Base-by-base conservation (phyloP, 2,888 invertebrate genomes). In the Pandemis cinnamomeana region DNA sequence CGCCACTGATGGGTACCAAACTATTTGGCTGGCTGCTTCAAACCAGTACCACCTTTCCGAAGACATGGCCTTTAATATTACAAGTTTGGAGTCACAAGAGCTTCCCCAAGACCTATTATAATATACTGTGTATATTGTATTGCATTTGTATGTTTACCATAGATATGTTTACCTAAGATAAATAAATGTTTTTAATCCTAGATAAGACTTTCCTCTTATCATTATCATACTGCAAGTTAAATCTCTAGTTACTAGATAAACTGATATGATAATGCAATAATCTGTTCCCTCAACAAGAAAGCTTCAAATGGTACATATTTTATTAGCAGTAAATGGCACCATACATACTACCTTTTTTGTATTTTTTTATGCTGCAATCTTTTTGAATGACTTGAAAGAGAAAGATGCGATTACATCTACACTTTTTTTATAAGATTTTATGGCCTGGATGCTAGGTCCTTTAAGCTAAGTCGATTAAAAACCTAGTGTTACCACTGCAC, bases 101-200 rank as follows among this genome's bases (percentile, higher is more conserved):
- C 27, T 58, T 58, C 0, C 11, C 13, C 5, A 27, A 58, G 11
- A 58, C 66, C 8, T 20, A 20, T 20, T 55, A 71, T 27, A 58
- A 67, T 67, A 67, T 71, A 71, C 71, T 41, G 41, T 67, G 71
- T 71, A 71, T 27, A 64, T 48, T 27, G 46, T 63, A 42, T 36
- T 67, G 27, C 42, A 68, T 51, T 41, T 63, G 46, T 69, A 61
- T 36, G 71, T 58, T 64, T 64, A 64, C 15, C 7, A 0, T 64
- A 58, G 53, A 64, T 36, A 53, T 53, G 15, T 53, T 36, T 55
- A 64, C 27, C 42, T 7, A 72, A 72, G 63, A 62, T 72, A 63
- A 67, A 64, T 48, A 64, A 58, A 69, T 58, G 20, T n/a, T 46
- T 27, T 15, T 69, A 63, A 72, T 72, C 72, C 46, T 60, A 46